Conservation (phyloP, 2,888 invertebrate genomes). For the Mactromeris polynyma region DNA sequence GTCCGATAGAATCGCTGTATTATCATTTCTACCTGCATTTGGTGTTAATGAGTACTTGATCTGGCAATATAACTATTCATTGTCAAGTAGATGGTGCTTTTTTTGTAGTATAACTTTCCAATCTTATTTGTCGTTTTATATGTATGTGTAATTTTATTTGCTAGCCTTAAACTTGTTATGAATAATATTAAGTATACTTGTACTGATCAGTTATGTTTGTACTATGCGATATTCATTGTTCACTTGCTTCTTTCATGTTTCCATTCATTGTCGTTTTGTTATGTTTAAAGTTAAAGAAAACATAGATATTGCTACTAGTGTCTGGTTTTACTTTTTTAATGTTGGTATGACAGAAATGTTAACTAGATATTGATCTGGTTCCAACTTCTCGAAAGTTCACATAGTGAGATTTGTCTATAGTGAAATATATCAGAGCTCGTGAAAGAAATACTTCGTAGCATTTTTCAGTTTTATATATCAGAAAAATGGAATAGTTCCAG, state of each 20-base stretch:
- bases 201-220: neutral
- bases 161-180: neutral
- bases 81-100: too few species aligned
- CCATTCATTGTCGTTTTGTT: neutral
- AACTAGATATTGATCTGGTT: neutral
- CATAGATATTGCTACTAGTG: neutral
- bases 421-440: neutral
- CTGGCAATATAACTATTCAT: too few species aligned
- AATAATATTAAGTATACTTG: neutral
- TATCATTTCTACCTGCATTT: too few species aligned
- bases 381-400: neutral
- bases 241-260: neutral
- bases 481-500: too few species aligned
- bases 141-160: neutral
- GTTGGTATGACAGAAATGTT: neutral
- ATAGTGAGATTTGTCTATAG: neutral
- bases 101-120: too few species aligned
- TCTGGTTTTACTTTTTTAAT: neutral
- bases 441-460: too few species aligned
- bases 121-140: neutral
- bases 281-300: neutral
- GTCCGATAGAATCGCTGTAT: too few species aligned
- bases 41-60: too few species aligned
- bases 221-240: neutral
- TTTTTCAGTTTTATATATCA: too few species aligned